phyloP scores from a whole-genome alignment of 2,113 vertebrate genomes.

The Tenrec ecaudatus region DNA sequence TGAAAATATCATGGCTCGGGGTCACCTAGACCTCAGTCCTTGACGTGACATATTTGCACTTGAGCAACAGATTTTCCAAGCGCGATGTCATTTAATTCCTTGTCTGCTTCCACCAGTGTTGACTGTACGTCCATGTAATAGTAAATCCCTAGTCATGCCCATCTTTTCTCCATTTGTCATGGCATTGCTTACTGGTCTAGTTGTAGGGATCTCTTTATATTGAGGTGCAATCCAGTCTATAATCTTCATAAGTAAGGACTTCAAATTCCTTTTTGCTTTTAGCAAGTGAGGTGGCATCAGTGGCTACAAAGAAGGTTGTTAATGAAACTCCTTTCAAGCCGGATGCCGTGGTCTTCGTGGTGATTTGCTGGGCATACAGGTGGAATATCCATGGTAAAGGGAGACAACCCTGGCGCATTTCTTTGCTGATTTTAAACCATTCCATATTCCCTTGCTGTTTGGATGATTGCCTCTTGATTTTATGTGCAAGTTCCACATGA shows the following conservation, averaged over 20 bases:
- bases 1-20: not conserved
- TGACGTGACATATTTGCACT: not conserved
- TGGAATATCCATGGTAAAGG: not conserved
- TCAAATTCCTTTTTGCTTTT: not conserved
- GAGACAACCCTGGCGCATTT: not conserved
- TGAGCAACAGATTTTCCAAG: not conserved
- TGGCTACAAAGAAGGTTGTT: not conserved
- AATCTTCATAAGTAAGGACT: not conserved
- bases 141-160: not conserved
- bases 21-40: not conserved
- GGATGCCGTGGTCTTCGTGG: not conserved
- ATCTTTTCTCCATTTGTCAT: not conserved
- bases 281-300: not conserved
- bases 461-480: not conserved
- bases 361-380: too few species aligned
- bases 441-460: not conserved
- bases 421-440: not conserved
- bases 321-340: not conserved
- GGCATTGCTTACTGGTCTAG: not conserved
- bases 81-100: not conserved
- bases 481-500: not conserved
- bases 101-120: not conserved
- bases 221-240: not conserved
- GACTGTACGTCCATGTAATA: not conserved
- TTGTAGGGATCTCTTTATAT: not conserved